Conservation (phyloP, 2,888 invertebrate genomes). For the Thera obeliscata region DNA sequence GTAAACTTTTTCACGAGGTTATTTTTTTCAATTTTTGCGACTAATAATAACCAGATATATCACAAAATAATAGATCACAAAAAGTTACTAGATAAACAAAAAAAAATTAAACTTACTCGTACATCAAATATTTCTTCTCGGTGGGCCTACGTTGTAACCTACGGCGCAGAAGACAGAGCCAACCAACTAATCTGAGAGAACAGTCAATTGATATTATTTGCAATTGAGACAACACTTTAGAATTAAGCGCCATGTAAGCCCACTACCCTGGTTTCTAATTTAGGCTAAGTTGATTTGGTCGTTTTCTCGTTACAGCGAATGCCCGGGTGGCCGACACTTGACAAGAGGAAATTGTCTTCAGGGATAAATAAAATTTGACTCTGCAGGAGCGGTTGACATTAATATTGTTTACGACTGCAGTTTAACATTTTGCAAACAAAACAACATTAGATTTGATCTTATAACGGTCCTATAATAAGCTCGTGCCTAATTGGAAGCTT, state of each 20-base stretch:
- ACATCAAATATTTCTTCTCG: too few species aligned
- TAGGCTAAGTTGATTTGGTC: slow-evolving; percentile 74
- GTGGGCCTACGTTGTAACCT: too few species aligned
- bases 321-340: slow-evolving; percentile 78
- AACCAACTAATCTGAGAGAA: too few species aligned
- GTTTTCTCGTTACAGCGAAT: slow-evolving; percentile 77
- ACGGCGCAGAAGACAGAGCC: too few species aligned
- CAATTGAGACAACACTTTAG: too few species aligned
- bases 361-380: slow-evolving; percentile 79
- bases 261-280: slow-evolving; percentile 66
- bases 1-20: too few species aligned
- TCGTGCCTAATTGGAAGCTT: slow-evolving; percentile 30
- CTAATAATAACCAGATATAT: too few species aligned
- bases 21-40: too few species aligned
- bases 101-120: too few species aligned
- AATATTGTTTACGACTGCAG: slow-evolving; percentile 73
- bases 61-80: too few species aligned
- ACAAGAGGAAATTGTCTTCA: slow-evolving; percentile 80
- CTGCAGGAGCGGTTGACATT: slow-evolving; percentile 67
- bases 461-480: slow-evolving; percentile 10
- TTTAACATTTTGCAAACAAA: slow-evolving; percentile 54
- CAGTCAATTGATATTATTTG: too few species aligned
- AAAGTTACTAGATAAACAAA: too few species aligned
- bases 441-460: slow-evolving; percentile 40
- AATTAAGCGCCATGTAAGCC: slow-evolving; percentile 59